Evolutionary conservation across 2,888 invertebrate genomes (phyloP).

Genomic region (Coelinius sp.): DNA sequence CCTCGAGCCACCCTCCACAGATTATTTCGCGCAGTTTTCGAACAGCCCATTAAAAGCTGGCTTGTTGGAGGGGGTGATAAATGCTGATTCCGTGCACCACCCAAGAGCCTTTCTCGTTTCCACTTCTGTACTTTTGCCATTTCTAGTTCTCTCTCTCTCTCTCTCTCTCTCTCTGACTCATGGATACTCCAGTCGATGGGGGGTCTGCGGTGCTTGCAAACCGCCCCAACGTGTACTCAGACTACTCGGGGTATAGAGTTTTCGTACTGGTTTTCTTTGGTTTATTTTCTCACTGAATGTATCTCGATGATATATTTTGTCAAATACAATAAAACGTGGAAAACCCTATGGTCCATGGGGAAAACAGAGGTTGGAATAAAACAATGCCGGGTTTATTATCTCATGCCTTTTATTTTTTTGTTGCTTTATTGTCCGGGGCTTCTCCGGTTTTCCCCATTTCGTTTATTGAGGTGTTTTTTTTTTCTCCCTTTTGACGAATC

Average conservation of each 20-base stretch:
- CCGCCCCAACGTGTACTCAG: not conserved
- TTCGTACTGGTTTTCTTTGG: not conserved
- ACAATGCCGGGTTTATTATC: slow-evolving; percentile 9
- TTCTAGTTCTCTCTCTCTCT: not conserved
- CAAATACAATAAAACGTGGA: slow-evolving; percentile 39
- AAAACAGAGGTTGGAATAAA: slow-evolving; percentile 13
- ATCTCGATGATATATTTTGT: slow-evolving; percentile 38
- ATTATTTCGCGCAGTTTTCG: slow-evolving; percentile 67
- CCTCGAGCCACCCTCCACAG: slow-evolving; percentile 40
- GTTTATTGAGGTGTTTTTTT: slow-evolving; percentile 4
- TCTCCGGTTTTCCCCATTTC: not conserved
- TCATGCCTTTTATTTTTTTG: not conserved
- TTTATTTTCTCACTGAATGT: slow-evolving; percentile 11
- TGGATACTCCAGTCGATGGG: not conserved
- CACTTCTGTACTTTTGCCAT: slow-evolving; percentile 11
- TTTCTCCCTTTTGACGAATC: not conserved
- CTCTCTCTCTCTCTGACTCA: not conserved
- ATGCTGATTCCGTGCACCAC: slow-evolving; percentile 60
- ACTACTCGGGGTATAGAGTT: not conserved
- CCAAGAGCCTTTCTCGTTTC: slow-evolving; percentile 29
- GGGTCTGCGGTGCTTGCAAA: slow-evolving; percentile 17
- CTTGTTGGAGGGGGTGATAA: slow-evolving; percentile 63
- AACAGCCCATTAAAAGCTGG: slow-evolving; percentile 65
- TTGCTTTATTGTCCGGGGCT: not conserved
- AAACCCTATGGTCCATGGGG: slow-evolving; percentile 2